These are phyloP conservation scores for Neosilurus hyrtlii DNA, from an alignment of 2,797 vertebrate species.

Conservation along the genomic window DNA sequence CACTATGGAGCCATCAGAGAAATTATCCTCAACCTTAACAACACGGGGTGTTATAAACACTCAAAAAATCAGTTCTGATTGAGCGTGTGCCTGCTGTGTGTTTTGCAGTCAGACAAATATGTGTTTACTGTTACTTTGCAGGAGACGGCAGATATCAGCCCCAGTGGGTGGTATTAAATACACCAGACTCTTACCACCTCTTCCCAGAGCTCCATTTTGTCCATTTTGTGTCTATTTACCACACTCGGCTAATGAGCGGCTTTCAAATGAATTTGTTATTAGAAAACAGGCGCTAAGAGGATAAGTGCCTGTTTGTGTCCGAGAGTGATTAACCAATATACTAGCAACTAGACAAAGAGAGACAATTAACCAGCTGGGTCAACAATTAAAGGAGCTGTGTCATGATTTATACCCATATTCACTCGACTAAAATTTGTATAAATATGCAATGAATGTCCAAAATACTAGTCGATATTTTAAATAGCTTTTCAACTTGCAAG, in stretches of 20 bases:
- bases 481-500: too few relatives aligned
- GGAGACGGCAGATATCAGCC: slow-evolving; percentile 59
- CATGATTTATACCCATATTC: too few relatives aligned
- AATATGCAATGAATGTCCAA: too few relatives aligned
- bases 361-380: slow-evolving; percentile 19
- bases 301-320: slow-evolving; percentile 27
- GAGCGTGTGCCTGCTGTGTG: slow-evolving; percentile 39
- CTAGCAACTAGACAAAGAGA: background rate
- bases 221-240: background rate
- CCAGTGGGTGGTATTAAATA: slow-evolving; percentile 68
- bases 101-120: slow-evolving; percentile 51
- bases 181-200: background rate
- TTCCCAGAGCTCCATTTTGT: slow-evolving; percentile 8
- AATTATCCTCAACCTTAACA: background rate
- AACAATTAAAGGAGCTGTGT: background rate
- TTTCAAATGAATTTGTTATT: slow-evolving; percentile 12
- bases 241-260: slow-evolving; percentile 10
- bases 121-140: slow-evolving; percentile 68
- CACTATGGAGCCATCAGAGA: background rate
- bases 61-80: slow-evolving; percentile 47
- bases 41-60: background rate
- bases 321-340: slow-evolving; percentile 22
- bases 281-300: slow-evolving; percentile 17
- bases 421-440: too few relatives aligned
- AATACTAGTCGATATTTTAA: too few relatives aligned